Percentiles rank a stretch among this genome's conserved stretches.
Evolutionary conservation across 2,797 vertebrate species (phyloP).

Genomic region (Brotula barbata): DNA sequence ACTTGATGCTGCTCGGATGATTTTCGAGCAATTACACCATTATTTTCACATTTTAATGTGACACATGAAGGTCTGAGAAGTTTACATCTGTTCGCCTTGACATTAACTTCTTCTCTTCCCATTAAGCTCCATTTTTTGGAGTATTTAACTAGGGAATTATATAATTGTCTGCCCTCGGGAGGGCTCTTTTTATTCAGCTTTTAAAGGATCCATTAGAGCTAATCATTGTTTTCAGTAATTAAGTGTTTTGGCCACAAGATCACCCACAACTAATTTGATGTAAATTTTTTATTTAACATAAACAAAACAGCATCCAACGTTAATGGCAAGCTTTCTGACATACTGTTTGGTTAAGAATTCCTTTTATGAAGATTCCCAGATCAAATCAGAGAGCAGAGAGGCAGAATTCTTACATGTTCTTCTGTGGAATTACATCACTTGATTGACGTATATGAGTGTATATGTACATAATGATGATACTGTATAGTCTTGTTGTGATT

Average conservation of each 20-base stretch:
- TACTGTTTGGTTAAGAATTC: no score
- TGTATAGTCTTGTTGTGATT: not conserved
- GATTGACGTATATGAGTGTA: no score
- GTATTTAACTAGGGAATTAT: slow-evolving; percentile 52
- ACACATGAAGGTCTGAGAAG: slow-evolving; percentile 9
- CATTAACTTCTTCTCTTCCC: slow-evolving; percentile 31
- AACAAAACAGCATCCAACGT: no score
- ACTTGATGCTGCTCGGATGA: not conserved
- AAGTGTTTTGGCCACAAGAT: slow-evolving; percentile 6
- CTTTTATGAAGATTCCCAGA: no score
- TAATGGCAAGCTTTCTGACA: no score
- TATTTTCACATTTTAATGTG: not conserved
- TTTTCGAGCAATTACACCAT: not conserved
- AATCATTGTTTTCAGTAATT: slow-evolving; percentile 11
- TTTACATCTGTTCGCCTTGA: slow-evolving; percentile 7
- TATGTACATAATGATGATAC: not conserved
- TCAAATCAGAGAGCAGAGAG: no score
- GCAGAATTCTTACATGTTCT: no score
- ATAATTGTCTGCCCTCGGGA: slow-evolving; percentile 50
- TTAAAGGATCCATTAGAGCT: slow-evolving; percentile 26
- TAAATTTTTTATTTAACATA: not conserved
- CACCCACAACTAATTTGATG: not conserved
- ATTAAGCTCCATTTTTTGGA: slow-evolving; percentile 39
- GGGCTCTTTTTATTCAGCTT: slow-evolving; percentile 16
- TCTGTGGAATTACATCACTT: no score